These are phyloP conservation scores for Podilymbus podiceps DNA, from an alignment of 2,113 vertebrate species.

Conservation along the genomic window DNA sequence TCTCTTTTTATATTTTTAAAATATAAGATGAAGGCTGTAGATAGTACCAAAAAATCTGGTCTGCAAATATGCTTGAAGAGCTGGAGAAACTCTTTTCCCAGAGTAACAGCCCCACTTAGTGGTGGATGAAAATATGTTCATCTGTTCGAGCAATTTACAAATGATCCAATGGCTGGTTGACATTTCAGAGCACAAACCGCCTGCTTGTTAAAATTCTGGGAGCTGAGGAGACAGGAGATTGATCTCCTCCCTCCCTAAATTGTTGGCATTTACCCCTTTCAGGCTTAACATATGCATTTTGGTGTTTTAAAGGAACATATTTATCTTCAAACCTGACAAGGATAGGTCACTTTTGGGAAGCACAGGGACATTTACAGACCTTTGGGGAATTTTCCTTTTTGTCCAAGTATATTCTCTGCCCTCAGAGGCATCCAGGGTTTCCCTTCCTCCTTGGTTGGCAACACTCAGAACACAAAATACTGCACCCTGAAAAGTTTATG, in stretches of 20 bases:
- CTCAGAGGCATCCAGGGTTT: neutral
- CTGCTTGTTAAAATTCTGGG: neutral
- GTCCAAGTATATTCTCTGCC: neutral
- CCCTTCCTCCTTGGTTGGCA: neutral
- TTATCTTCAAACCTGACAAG: neutral
- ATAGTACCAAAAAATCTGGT: neutral
- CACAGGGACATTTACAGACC: accelerated
- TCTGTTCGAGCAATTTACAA: neutral
- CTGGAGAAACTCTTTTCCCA: conserved; percentile 36
- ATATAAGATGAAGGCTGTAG: neutral
- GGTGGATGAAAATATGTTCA: conserved; percentile 53
- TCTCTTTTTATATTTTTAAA: too few species aligned
- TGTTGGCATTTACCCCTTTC: neutral
- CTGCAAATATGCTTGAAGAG: neutral
- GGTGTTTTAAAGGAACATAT: neutral
- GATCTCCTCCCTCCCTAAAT: neutral
- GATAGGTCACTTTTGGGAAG: neutral
- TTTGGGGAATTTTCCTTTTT: neutral
- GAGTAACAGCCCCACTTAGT: conserved; percentile 75
- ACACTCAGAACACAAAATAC: neutral
- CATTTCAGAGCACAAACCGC: neutral
- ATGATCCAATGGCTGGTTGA: neutral
- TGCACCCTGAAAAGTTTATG: neutral
- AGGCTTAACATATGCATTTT: neutral
- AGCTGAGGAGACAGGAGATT: neutral